These are phyloP conservation scores for Hydrophis major DNA, from an alignment of 2,797 vertebrate species.

Conservation along the genomic window DNA sequence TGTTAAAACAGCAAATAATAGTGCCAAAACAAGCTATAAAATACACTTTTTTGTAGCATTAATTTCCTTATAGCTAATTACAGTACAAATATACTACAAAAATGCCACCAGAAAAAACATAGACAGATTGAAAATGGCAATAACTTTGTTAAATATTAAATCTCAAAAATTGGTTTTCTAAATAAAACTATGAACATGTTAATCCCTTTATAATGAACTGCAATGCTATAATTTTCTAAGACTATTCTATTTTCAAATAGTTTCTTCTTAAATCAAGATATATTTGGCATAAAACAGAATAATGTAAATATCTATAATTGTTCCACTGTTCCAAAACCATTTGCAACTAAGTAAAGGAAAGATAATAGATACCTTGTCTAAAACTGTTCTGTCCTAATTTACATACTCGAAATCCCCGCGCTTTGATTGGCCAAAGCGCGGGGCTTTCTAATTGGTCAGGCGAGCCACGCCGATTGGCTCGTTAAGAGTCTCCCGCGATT, in stretches of 20 bases:
- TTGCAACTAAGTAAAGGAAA: neutral
- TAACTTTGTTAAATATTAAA: neutral
- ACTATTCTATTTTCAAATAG: neutral
- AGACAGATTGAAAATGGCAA: neutral
- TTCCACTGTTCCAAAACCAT: neutral
- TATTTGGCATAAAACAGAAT: neutral
- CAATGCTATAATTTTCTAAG: neutral
- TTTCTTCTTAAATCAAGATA: neutral
- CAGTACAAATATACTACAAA: neutral
- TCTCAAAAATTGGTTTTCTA: neutral
- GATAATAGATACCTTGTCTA: neutral
- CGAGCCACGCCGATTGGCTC: too few species aligned
- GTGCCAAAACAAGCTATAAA: neutral
- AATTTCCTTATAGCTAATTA: neutral
- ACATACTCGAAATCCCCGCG: too few species aligned
- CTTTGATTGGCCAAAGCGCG: too few species aligned
- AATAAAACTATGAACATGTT: neutral
- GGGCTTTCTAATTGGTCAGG: too few species aligned
- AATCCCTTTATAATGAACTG: neutral
- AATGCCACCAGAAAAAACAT: neutral
- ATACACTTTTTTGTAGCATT: neutral
- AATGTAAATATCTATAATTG: neutral
- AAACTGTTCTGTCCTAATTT: too few species aligned
- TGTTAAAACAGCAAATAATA: neutral
- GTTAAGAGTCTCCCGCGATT: too few species aligned